Evolutionary conservation across 2,113 vertebrate species (phyloP), one percentile per base, ranked within the genome.

Genomic region (Pelvicachromis taeniatus): DNA sequence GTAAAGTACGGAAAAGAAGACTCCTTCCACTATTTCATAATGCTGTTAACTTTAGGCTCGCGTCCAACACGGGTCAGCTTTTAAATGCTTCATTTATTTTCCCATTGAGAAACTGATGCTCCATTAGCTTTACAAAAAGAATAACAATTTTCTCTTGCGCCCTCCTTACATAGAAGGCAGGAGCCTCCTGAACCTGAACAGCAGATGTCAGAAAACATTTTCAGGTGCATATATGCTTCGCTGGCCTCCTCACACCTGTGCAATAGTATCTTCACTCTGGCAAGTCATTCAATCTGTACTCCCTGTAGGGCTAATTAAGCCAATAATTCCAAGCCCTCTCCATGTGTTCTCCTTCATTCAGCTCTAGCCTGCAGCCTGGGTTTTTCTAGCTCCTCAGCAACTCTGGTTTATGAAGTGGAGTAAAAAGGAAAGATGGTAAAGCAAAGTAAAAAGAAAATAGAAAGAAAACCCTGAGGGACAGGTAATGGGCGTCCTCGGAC

Each of bases 221-320:
- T 88, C 85, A 90, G 88, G 83, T 88, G 81, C 54, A 4, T 83
- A 73, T 53, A 82, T 85, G 90, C 89, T 79, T 80, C 78, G 85
- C 29, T 85, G 84, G 85, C 68, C 82, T 65, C 59, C 82, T 83
- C 86, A 82, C 89, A 93, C 92, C 90, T 93, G 90, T 87, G 85
- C 68, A 38, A 90, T 54, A 84, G 83, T 78, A 63, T 48, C 59
- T 65, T 92, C 68, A 77, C 84, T 78, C 87, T 86, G 68, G 84
- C 82, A 87, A 86, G 90, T 86, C 77, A 83, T 88, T 90, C 87
- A 88, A 89, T 91, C 85, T 88, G 81, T 63, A 56, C 65, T 87
- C 85, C 87, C 91, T 83, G 88, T 82, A 80, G 91, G 80, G 84
- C 84, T 93, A 93, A 94, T 94, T 93, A 94, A 58, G 83, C 59